Conservation (phyloP, 2,113 vertebrate species). For the Phylloscopus whistleri region DNA sequence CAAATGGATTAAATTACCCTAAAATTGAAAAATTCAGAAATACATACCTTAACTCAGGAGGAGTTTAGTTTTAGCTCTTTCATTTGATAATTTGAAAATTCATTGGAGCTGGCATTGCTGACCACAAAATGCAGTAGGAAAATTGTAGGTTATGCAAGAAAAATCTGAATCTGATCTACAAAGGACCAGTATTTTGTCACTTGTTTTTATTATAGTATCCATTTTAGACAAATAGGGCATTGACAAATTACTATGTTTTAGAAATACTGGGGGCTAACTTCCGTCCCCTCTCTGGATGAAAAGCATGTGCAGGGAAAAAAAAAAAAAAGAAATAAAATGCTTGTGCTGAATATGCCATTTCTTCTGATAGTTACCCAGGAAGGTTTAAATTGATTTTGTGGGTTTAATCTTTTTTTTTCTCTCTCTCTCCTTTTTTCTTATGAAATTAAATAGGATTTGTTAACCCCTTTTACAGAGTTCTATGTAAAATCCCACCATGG, state of each 20-base stretch:
- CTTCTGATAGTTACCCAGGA: neutral
- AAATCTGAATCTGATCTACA: neutral
- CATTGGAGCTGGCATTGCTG: neutral
- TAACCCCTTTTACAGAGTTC: neutral
- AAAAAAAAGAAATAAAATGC: neutral
- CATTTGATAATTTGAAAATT: neutral
- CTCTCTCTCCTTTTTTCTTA: neutral
- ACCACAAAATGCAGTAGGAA: slow-evolving; percentile 11
- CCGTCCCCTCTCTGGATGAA: neutral
- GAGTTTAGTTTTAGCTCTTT: neutral
- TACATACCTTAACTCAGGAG: neutral
- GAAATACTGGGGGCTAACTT: neutral
- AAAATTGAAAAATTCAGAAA: neutral
- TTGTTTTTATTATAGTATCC: slow-evolving; percentile 13
- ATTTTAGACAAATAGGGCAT: neutral
- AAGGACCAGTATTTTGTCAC: neutral
- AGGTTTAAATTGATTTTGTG: neutral
- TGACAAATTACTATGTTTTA: slow-evolving; percentile 23
- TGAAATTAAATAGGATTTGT: neutral
- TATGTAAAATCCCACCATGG: neutral
- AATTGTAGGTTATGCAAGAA: neutral
- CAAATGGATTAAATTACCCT: neutral
- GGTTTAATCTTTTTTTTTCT: neutral
- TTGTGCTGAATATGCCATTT: neutral
- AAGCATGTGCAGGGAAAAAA: neutral